phyloP scores from a whole-genome alignment of 2,888 invertebrate genomes.

The Thelaira solivaga region DNA sequence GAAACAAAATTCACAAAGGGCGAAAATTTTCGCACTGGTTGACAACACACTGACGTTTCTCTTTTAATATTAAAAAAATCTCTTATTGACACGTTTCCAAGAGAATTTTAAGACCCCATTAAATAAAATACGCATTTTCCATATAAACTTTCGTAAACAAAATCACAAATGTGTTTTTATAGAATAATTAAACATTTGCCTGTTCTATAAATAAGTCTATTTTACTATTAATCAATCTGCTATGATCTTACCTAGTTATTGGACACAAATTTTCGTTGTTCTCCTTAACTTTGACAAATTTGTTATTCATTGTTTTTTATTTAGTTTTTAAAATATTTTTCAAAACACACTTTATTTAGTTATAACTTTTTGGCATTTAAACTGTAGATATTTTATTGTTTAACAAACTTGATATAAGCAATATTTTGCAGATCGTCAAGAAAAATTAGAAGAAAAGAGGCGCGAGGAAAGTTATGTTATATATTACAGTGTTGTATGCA shows the following conservation, averaged over 20 bases:
- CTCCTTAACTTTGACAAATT: slow-evolving; percentile 69
- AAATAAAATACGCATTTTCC: slow-evolving; percentile 33
- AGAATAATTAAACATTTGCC: neutral
- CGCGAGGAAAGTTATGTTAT: slow-evolving; percentile 44
- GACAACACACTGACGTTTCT: slow-evolving; percentile 30
- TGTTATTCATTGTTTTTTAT: slow-evolving; percentile 70
- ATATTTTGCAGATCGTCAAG: neutral
- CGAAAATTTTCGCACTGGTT: too few relatives aligned
- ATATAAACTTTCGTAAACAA: neutral
- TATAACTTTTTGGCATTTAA: slow-evolving; percentile 21
- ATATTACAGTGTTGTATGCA: slow-evolving; percentile 22
- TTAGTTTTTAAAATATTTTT: slow-evolving; percentile 36
- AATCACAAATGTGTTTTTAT: neutral
- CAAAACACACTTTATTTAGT: slow-evolving; percentile 38
- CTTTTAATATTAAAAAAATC: slow-evolving; percentile 1
- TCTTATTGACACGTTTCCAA: slow-evolving; percentile 53
- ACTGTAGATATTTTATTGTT: neutral
- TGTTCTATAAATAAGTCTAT: neutral
- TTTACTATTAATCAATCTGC: neutral
- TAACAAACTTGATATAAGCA: slow-evolving; percentile 26
- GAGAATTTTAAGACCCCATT: neutral
- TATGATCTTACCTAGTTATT: slow-evolving; percentile 69
- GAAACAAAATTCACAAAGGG: too few relatives aligned
- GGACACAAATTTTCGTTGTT: slow-evolving; percentile 76
- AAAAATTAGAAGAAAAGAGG: slow-evolving; percentile 42